Evolutionary conservation across 2,113 vertebrate species (phyloP), one percentile per base, ranked within the genome.

Genomic region (Rissa tridactyla): DNA sequence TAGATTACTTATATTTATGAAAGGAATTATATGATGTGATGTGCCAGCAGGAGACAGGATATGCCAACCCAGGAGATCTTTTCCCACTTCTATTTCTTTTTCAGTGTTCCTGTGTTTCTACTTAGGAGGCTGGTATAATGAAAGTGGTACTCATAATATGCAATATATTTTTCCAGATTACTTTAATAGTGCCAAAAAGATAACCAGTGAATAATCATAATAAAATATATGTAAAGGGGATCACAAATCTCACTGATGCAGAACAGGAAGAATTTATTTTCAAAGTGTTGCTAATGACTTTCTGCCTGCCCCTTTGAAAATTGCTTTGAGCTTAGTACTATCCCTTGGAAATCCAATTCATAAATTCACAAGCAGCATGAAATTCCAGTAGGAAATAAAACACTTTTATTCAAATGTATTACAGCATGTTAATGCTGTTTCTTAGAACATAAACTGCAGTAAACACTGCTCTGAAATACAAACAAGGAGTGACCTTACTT

Each of bases 211-310:
- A 94, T 91, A 91, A 92, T 88, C 81, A 81, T 26, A 83, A 89
- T 72, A 94, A 97, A 92, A 89, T 86, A 60, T 4, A 94, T 44
- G 78, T 77, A 81, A 90, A 91, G 70, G 89, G 75, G 86, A 94
- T 93, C 91, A 83, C 92, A 94, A 94, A 96, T 92, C 91, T 96
- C 94, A 73, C 93, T 88, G 96, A 91, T 71, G 91, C 87, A 95
- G 89, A 97, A 90, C 91, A 86, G 94, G 86, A 94, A 93, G 84
- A 95, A 97, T 95, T 96, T 86, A 82, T 96, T 96, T 90, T 78
- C 84, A 7, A 77, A 95, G 62, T 73, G 64, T 36, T 90, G 85
- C 79, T 93, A 95, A 96, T 83, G 84, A 82, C 77, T 94, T 97
- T 92, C 78, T 91, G 78, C 64, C 84, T 90, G 78, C 18, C 93